Base-by-base conservation (phyloP, 2,113 vertebrate genomes). In the Platycercus adscitus region DNA sequence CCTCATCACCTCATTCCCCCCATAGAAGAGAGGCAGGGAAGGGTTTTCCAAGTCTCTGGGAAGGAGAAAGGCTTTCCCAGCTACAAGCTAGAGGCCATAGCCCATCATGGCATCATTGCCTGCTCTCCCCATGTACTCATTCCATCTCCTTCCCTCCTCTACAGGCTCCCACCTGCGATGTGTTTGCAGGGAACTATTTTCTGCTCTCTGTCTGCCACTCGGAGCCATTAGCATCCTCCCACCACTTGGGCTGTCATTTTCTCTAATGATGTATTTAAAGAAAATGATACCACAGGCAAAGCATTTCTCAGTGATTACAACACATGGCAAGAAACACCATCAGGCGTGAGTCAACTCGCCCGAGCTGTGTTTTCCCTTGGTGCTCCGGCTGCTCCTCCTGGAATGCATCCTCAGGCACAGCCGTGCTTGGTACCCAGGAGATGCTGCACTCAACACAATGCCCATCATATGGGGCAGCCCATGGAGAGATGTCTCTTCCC, bases 181-280 rank as follows among this genome's bases (percentile, higher is more conserved):
- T 50, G 93, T 84, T 92, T 71, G 86, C 70, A 44, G 56, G 43
- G 56, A 88, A 78, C 72, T 91, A 50, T 91, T 93, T 93, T 88
- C 91, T 73, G 85, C 93, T 83, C 70, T 80, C 76, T 31, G 93
- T 94, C 95, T 96, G 95, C 95, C 94, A 61, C 94, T 94, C 81
- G 1, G 75, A 93, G 93, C 90, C 90, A 80, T 93, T 70, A 88
- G 52, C 93, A 93, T 90, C 95, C 90, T 90, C 95, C 95, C 95
- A 95, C 95, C n/a, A 58, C 77, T 86, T 55, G 76, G 82, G 92
- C 95, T 97, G 96, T 93, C 90, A 71, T 96, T 95, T 92, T 96
- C 95, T 75, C 95, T 94, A 96, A 96, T 96, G 93, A 96, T 90
- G 73, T 96, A 95, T 95, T 96, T 95, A 96, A 96, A 75, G 96